phyloP scores from a whole-genome alignment of 2,888 invertebrate species.

The Drosophila tanythrix region DNA sequence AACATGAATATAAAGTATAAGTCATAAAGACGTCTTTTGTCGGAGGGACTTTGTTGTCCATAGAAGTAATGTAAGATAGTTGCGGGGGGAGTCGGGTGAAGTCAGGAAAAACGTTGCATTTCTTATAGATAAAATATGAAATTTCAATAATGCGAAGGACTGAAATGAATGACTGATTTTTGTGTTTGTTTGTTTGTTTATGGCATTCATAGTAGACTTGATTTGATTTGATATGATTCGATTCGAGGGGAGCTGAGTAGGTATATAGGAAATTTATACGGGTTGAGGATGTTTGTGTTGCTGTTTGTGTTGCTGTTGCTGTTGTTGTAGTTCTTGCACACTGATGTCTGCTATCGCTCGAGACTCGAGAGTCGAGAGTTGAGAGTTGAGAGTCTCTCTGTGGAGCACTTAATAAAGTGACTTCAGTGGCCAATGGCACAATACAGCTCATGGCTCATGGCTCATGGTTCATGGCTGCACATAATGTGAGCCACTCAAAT shows the following conservation, averaged over 20 bases:
- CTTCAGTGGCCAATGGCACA: slow-evolving; percentile 36
- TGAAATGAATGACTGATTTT: slow-evolving; percentile 25
- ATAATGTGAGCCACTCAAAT: slow-evolving; percentile 54
- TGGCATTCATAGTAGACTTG: slow-evolving; percentile 21
- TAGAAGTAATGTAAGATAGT: neutral
- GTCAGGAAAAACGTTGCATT: slow-evolving; percentile 28
- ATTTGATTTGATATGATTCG: slow-evolving; percentile 28
- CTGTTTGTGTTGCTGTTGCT: neutral
- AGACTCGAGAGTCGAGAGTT: neutral
- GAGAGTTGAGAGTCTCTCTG: slow-evolving; percentile 4
- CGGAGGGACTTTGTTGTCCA: neutral
- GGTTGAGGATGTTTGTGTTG: neutral
- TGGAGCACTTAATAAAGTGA: slow-evolving; percentile 43
- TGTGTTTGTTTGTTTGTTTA: slow-evolving; percentile 23
- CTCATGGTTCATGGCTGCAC: slow-evolving; percentile 46
- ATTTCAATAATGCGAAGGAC: slow-evolving; percentile 34
- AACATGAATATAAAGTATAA: neutral
- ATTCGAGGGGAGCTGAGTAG: no score
- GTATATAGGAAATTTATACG: neutral
- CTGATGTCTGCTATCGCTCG: neutral
- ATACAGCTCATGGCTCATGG: slow-evolving; percentile 43
- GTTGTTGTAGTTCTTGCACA: neutral
- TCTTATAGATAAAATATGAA: slow-evolving; percentile 28
- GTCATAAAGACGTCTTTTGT: neutral
- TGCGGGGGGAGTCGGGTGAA: neutral